These are phyloP conservation scores for Trichonephila inaurata DNA, from an alignment of 1,140 invertebrate genomes.

Conservation along the genomic window DNA sequence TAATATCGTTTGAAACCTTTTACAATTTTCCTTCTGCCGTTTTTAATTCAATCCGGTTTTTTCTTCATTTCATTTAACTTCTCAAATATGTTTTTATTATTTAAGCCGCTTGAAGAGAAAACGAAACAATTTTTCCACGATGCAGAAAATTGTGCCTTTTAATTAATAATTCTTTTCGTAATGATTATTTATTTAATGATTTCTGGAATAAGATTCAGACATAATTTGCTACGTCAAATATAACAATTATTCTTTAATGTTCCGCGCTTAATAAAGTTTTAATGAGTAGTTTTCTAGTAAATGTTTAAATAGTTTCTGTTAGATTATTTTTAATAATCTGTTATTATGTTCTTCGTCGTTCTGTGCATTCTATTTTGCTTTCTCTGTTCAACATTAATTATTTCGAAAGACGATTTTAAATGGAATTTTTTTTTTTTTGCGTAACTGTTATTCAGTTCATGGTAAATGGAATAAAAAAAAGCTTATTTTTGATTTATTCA, in stretches of 20 bases:
- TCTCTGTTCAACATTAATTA: slow-evolving; percentile 10
- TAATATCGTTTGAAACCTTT: background rate
- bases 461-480: background rate
- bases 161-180: slow-evolving; percentile 71
- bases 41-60: slow-evolving; percentile 11
- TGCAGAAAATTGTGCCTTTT: slow-evolving; percentile 42
- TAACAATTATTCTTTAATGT: slow-evolving; percentile 53
- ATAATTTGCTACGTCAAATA: slow-evolving; percentile 45
- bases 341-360: background rate
- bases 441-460: background rate
- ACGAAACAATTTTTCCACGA: background rate
- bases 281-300: slow-evolving; percentile 21
- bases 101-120: slow-evolving; percentile 21
- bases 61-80: slow-evolving; percentile 24
- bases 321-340: slow-evolving; percentile 17
- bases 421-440: background rate
- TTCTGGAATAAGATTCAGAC: slow-evolving; percentile 19
- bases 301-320: slow-evolving; percentile 7
- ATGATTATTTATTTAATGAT: slow-evolving; percentile 69
- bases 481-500: background rate
- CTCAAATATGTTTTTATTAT: slow-evolving; percentile 58
- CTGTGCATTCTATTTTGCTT: background rate
- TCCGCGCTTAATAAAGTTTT: slow-evolving; percentile 28
- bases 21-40: background rate
- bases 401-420: background rate